Conservation (phyloP, 2,888 invertebrate species). For the Neoitamus cyanurus region DNA sequence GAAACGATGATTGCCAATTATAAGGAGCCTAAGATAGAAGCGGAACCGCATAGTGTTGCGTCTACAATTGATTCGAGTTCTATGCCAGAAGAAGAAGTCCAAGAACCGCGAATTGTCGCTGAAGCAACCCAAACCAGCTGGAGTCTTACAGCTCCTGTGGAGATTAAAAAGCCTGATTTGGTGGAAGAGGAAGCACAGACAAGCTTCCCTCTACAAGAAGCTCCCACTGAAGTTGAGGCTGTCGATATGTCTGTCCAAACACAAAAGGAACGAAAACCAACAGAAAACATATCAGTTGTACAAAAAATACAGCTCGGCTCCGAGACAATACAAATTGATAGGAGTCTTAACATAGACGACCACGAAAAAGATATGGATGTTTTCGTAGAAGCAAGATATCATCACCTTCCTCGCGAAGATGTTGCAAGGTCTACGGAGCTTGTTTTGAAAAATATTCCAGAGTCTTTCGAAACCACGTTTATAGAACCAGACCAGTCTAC, state of each 20-base stretch:
- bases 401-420: conserved; percentile 68
- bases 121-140: conserved; percentile 78
- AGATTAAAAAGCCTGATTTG: conserved; percentile 69
- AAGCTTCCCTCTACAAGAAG: conserved; percentile 64
- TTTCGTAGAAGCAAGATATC: conserved; percentile 79
- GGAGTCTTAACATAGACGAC: conserved; percentile 70
- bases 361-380: conserved; percentile 72
- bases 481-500: conserved; percentile 86
- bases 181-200: conserved; percentile 73
- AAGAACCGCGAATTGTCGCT: conserved; percentile 56
- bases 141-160: conserved; percentile 67
- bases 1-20: conserved; percentile 67
- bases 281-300: conserved; percentile 75
- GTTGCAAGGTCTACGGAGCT: conserved; percentile 73
- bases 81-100: conserved; percentile 77
- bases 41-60: not conserved
- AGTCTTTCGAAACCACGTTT: conserved; percentile 83
- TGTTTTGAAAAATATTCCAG: conserved; percentile 78
- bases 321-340: conserved; percentile 79
- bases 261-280: conserved; percentile 65
- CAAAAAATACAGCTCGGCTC: conserved; percentile 74
- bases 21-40: conserved; percentile 64
- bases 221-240: conserved; percentile 56
- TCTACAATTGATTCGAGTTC: conserved; percentile 6
- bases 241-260: conserved; percentile 63